Percentiles rank a stretch among this genome's conserved stretches.
These are phyloP conservation scores for Scartelaos histophorus DNA, from an alignment of 2,113 vertebrate species.

Conservation along the genomic window DNA sequence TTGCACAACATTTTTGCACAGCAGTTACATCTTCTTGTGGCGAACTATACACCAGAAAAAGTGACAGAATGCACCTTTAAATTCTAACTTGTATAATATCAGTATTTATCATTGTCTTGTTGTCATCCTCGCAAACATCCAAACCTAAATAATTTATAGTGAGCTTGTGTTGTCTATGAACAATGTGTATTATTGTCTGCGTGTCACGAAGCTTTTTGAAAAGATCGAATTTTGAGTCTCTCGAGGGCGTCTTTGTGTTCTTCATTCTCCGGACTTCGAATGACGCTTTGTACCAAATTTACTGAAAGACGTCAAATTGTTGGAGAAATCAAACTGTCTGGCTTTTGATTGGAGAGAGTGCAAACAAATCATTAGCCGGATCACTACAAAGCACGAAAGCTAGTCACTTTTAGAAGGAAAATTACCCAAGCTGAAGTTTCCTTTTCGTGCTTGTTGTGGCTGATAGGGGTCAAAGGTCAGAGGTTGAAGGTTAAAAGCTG, in stretches of 20 bases:
- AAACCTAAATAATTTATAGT: no score
- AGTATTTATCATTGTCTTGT: no score
- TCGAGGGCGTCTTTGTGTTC: slow-evolving; percentile 16
- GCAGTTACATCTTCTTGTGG: no score
- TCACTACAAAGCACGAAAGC: no score
- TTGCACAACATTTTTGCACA: no score
- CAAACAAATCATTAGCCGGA: slow-evolving; percentile 58
- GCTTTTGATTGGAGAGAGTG: slow-evolving; percentile 30
- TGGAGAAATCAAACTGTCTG: neutral
- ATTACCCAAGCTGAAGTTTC: slow-evolving; percentile 17
- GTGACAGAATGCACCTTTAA: no score
- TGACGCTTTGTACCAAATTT: slow-evolving; percentile 55
- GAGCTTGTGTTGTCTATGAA: neutral
- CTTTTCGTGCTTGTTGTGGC: slow-evolving; percentile 25
- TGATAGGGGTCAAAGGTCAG: slow-evolving; percentile 64
- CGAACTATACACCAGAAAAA: no score
- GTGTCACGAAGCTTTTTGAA: slow-evolving; percentile 18
- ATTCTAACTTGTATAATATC: no score
- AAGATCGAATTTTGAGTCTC: slow-evolving; percentile 27
- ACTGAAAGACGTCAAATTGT: slow-evolving; percentile 21
- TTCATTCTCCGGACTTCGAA: slow-evolving; percentile 18
- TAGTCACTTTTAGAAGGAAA: no score
- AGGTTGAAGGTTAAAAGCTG: slow-evolving; percentile 73
- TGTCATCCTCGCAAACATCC: no score
- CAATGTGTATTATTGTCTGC: slow-evolving; percentile 11